Evolutionary conservation across 2,797 vertebrate species (phyloP).

Genomic region (Ciconia nigra): DNA sequence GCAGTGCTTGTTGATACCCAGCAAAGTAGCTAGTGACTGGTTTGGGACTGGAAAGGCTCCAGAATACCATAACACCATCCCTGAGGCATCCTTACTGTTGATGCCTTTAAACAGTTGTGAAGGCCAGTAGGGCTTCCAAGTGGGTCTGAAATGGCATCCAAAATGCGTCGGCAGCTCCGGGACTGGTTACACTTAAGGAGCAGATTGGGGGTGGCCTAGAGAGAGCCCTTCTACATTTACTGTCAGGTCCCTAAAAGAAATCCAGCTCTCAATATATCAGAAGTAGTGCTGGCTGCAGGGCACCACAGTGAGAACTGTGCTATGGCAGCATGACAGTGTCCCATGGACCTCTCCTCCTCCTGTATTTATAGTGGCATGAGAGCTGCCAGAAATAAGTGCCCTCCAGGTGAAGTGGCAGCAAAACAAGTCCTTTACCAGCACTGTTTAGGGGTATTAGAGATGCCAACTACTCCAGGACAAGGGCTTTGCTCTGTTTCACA

Average conservation of each 20-base stretch:
- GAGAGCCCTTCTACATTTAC: background rate
- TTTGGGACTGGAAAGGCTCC: background rate
- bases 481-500: background rate
- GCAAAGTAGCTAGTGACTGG: background rate
- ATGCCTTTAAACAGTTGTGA: background rate
- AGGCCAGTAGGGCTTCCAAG: background rate
- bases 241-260: background rate
- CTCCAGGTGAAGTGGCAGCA: background rate
- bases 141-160: background rate
- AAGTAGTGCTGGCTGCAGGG: background rate
- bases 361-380: background rate
- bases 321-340: background rate
- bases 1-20: background rate
- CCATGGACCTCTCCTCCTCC: background rate
- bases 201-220: background rate
- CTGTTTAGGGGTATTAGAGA: background rate
- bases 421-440: background rate
- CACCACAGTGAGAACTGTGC: background rate
- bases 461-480: background rate
- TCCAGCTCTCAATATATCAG: background rate
- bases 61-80: background rate
- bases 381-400: background rate
- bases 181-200: background rate
- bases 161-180: background rate
- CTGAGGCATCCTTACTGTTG: background rate